phyloP scores from a whole-genome alignment of 2,113 vertebrate species.

The Cacatua alba region DNA sequence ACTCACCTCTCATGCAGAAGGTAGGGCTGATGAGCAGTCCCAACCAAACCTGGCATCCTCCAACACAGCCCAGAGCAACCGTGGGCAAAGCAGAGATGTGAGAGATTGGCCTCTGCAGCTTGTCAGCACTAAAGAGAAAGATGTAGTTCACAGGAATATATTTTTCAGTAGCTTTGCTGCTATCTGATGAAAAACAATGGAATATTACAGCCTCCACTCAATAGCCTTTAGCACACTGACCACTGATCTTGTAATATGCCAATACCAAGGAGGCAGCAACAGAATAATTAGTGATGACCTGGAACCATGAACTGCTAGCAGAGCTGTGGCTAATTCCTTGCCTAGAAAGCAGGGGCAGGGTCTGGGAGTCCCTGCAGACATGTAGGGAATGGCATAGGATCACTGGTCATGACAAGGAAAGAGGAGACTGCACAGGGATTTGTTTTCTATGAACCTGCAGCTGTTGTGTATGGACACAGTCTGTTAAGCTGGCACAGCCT shows the following conservation, averaged over 20 bases:
- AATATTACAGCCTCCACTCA: neutral
- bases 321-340: neutral
- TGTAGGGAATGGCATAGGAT: neutral
- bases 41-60: neutral
- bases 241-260: neutral
- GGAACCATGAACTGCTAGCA: neutral
- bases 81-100: accelerated
- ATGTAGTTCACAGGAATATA: neutral
- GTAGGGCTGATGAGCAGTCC: neutral
- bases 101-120: too few species aligned
- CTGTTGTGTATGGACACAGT: neutral
- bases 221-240: neutral
- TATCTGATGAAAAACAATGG: neutral
- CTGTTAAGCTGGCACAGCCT: neutral
- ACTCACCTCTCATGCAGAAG: neutral
- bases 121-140: neutral
- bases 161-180: neutral
- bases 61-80: neutral
- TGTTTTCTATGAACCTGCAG: neutral
- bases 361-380: neutral
- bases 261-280: neutral
- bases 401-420: neutral
- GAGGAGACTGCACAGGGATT: neutral
- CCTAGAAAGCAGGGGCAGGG: neutral
- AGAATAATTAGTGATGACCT: neutral